Evolutionary conservation across 2,113 vertebrate species (phyloP), one percentile per base, ranked within the genome.

Genomic region (Carassius carassius): DNA sequence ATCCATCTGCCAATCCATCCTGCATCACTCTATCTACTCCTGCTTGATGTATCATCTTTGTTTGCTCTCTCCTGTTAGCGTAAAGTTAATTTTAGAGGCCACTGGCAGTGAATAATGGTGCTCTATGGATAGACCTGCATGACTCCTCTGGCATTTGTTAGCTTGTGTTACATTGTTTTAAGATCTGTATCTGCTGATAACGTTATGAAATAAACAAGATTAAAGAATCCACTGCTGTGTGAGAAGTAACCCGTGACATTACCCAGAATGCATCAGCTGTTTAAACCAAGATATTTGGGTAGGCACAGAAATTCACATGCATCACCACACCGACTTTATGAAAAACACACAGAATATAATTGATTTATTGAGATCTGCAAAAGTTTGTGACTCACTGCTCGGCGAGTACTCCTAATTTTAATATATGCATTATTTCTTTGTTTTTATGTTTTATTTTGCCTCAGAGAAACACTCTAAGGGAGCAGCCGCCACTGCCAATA

Each of bases 1-100:
- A 72, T 82, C 67, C 81, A 82, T 82, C 67, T 82, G 81, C 32
- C 81, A 70, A 73, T 54, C 58, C 78, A 54, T 83, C 76, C 74
- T 44, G 23, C 56, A 32, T 73, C 29, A 60, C 65, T 81, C 78
- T 72, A 75, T 84, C 58, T 44, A 19, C 81, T 82, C 49, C 72
- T 82, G 78, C 35, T 63, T 82, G 81, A 85, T 75, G 35, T 79
- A 88, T 75, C 35, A 78, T 51, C 23, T 76, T 78, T 81, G 17
- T 82, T 81, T 81, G 74, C 58, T 69, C 65, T 13, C 63, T 51
- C 58, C 58, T 82, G 72, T 81, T 76, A 76, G 37, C 56, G 21
- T 80, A 51, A 63, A 73, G 29, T 86, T 82, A 19, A 75, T 81
- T 72, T 72, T 70, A 69, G 47, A 81, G 79, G 51, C 78, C 54